Conservation (phyloP, 2,113 vertebrate genomes). For the Pelvicachromis taeniatus region DNA sequence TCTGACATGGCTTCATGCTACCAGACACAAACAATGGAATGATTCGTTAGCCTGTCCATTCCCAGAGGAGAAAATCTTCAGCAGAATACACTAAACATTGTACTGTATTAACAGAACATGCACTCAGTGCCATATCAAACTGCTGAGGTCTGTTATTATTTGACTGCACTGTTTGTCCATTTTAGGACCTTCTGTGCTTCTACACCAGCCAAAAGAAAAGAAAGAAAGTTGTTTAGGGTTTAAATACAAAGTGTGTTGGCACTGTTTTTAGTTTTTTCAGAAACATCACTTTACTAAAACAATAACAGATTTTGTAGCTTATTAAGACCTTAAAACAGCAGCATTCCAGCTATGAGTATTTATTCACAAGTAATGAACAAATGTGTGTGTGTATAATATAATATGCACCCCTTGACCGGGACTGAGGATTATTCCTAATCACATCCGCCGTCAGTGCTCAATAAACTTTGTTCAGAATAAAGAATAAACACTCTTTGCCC, state of each 20-base stretch:
- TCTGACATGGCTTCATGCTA: neutral
- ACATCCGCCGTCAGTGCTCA: neutral
- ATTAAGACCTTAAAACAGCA: slow-evolving; percentile 2
- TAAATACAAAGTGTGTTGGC: neutral
- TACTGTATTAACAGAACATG: neutral
- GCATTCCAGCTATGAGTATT: neutral
- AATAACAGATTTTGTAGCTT: neutral
- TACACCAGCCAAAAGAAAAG: neutral
- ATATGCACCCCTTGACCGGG: neutral
- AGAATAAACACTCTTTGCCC: slow-evolving; percentile 17
- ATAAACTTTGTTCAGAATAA: neutral
- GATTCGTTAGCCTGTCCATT: neutral
- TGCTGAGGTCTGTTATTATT: neutral
- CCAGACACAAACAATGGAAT: neutral
- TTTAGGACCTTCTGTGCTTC: neutral
- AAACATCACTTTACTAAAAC: neutral
- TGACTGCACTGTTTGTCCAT: neutral
- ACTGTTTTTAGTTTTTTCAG: neutral
- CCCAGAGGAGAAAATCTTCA: neutral
- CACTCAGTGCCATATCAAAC: neutral
- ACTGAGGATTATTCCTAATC: neutral
- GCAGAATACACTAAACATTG: neutral
- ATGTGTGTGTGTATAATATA: neutral
- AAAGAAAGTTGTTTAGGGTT: neutral
- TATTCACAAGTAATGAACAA: neutral